These are phyloP conservation scores for Hermodice carunculata DNA, from an alignment of 2,888 invertebrate genomes.

Conservation along the genomic window DNA sequence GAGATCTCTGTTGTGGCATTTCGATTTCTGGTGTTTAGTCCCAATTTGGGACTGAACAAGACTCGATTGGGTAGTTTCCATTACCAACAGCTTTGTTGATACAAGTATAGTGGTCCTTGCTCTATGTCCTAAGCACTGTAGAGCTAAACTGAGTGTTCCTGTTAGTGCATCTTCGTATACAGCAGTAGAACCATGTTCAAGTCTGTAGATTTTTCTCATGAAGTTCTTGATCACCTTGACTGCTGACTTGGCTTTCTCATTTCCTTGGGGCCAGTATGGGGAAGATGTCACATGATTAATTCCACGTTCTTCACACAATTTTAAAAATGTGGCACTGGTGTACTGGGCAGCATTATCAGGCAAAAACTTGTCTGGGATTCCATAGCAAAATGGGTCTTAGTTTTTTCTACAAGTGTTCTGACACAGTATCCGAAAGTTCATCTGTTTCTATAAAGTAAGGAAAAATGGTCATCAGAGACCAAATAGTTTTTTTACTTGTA, in stretches of 20 bases:
- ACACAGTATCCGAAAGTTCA: constrained; percentile 1
- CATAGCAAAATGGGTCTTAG: constrained; percentile 11
- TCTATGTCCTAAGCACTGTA: background rate
- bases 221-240: background rate
- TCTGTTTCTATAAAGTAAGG: constrained; percentile 9
- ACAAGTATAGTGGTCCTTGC: no score
- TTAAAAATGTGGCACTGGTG: background rate
- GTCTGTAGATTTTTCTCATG: background rate
- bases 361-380: background rate
- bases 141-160: constrained; percentile 3
- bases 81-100: no score
- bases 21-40: no score
- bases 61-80: no score
- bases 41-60: no score
- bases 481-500: background rate
- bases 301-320: background rate
- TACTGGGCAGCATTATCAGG: constrained; percentile 1
- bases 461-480: constrained; percentile 9
- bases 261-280: constrained; percentile 15
- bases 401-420: background rate
- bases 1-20: no score
- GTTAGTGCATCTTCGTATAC: no score
- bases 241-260: constrained; percentile 1
- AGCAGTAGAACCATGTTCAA: no score
- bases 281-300: constrained; percentile 7